These are phyloP conservation scores for Tringa solitaria DNA, from an alignment of 2,113 vertebrate species.

Conservation along the genomic window DNA sequence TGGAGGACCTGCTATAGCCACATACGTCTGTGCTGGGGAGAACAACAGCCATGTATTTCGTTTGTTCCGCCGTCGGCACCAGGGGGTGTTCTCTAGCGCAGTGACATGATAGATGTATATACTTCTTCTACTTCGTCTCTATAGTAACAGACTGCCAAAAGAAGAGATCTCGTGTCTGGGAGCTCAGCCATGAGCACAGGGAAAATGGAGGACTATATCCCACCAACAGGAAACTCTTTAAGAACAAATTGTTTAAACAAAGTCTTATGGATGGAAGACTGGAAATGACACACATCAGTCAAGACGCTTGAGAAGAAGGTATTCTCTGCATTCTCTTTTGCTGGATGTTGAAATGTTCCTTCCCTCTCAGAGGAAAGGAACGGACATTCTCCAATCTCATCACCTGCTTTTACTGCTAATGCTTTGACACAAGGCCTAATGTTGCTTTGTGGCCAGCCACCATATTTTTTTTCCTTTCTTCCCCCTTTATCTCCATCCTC, in stretches of 20 bases:
- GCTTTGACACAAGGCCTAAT: background rate
- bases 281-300: background rate
- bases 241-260: background rate
- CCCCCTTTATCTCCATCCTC: background rate
- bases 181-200: background rate
- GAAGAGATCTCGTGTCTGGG: background rate
- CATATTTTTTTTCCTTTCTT: background rate
- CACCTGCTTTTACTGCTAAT: background rate
- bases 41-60: background rate
- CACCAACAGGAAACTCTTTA: background rate
- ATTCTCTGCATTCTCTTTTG: background rate
- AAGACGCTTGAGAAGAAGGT: background rate
- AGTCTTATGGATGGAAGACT: background rate
- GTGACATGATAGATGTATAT: background rate
- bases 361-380: background rate
- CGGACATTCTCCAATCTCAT: background rate
- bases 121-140: slow-evolving; percentile 3
- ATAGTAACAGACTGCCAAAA: slow-evolving; percentile 2
- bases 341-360: background rate
- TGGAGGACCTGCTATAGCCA: background rate
- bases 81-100: background rate
- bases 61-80: background rate
- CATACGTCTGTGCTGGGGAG: background rate
- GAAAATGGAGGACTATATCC: background rate
- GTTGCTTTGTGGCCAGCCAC: background rate